Percentiles rank a stretch among this genome's conserved stretches.
Evolutionary conservation across 64 coral and sea anemone genomes (phyloP).

Genomic region (Orbicella faveolata): DNA sequence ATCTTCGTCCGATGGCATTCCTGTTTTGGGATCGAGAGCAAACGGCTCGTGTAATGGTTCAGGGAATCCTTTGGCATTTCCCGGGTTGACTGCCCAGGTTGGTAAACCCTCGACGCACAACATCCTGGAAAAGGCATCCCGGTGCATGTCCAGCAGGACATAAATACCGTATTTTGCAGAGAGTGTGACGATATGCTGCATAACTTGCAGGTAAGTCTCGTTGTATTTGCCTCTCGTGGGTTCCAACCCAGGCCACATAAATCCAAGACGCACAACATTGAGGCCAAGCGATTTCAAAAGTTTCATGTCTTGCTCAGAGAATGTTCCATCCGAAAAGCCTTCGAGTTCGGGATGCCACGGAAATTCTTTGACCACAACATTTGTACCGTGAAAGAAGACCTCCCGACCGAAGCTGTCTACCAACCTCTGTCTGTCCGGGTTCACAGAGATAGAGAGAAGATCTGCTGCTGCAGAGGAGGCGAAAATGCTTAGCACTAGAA

Average conservation of each 20-base stretch:
- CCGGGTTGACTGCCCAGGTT: constrained; percentile 80
- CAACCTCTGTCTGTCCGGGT: constrained; percentile 64
- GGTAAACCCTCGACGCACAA: constrained; percentile 89
- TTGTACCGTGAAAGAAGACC: constrained; percentile 83
- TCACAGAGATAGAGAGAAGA: constrained; percentile 65
- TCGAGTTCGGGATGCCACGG: constrained; percentile 83
- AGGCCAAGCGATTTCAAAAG: constrained; percentile 80
- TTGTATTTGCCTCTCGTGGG: constrained; percentile 79
- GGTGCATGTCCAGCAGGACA: constrained; percentile 88
- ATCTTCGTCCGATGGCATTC: constrained; percentile 68
- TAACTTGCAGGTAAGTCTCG: constrained; percentile 73
- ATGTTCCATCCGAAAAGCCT: constrained; percentile 69
- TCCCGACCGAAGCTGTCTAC: constrained; percentile 72
- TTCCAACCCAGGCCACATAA: constrained; percentile 84
- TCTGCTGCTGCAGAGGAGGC: neutral
- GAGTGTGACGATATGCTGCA: constrained; percentile 67
- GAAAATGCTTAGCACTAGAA: neutral
- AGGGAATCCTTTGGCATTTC: constrained; percentile 63
- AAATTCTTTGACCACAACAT: constrained; percentile 82
- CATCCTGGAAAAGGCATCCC: constrained; percentile 82
- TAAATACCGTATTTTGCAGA: constrained; percentile 85
- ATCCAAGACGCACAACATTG: constrained; percentile 78
- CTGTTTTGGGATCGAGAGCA: constrained; percentile 71
- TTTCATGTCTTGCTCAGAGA: constrained; percentile 91
- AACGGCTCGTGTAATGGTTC: constrained; percentile 74